Percentiles rank a stretch among this genome's conserved stretches.
phyloP scores from a whole-genome alignment of 2,797 vertebrate genomes.

The Sebastes ruberrimus region DNA sequence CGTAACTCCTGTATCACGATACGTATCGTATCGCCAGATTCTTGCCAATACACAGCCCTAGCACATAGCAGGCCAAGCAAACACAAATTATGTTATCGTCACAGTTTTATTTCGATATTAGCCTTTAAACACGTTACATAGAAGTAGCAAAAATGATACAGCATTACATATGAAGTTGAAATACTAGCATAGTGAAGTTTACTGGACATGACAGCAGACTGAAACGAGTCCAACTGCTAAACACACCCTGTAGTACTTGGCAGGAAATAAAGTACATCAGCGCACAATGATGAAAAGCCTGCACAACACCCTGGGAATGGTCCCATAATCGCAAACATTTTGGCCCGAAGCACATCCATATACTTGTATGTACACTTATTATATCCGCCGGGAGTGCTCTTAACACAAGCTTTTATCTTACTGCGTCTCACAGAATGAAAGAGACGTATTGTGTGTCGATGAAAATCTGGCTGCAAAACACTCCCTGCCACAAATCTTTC shows the following conservation, averaged over 20 bases:
- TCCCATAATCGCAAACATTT: slow-evolving; percentile 38
- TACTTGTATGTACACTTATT: slow-evolving; percentile 7
- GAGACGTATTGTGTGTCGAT: slow-evolving; percentile 44
- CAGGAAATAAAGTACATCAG: slow-evolving; percentile 46
- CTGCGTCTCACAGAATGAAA: slow-evolving; percentile 36
- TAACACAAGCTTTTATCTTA: slow-evolving; percentile 17
- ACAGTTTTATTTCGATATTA: slow-evolving; percentile 78
- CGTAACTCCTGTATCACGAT: no score
- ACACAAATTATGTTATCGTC: slow-evolving; percentile 44
- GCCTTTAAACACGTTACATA: slow-evolving; percentile 64
- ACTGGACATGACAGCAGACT: slow-evolving; percentile 35
- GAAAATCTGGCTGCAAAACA: slow-evolving; percentile 52
- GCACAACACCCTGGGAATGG: slow-evolving; percentile 36
- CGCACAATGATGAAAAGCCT: slow-evolving; percentile 23
- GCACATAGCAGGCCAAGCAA: slow-evolving; percentile 22
- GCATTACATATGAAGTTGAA: slow-evolving; percentile 50
- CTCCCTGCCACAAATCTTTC: slow-evolving; percentile 55
- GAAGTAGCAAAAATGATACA: slow-evolving; percentile 66
- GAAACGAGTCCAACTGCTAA: slow-evolving; percentile 30
- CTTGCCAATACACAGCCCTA: no score
- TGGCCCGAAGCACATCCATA: slow-evolving; percentile 22
- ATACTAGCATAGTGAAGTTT: slow-evolving; percentile 47
- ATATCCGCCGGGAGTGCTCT: background rate
- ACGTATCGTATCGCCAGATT: no score
- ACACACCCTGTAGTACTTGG: slow-evolving; percentile 38